A percentile compares a stretch with the other conserved stretches of the same genome.
Conservation (phyloP, 2,888 invertebrate genomes). For the Dascillus cervinus region DNA sequence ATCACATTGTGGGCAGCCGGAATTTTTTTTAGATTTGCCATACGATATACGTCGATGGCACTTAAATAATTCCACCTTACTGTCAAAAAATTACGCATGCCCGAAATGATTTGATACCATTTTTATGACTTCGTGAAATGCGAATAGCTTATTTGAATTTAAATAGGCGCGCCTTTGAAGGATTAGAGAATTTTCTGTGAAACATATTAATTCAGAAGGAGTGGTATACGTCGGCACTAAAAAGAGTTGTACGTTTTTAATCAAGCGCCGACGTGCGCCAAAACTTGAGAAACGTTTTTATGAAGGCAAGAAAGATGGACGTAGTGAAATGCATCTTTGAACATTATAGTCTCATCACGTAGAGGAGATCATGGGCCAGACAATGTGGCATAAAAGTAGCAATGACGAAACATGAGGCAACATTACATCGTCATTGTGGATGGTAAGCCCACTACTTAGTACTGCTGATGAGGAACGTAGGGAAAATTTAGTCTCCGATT, state of each 20-base stretch:
- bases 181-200: too few species aligned
- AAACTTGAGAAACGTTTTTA: background rate
- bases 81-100: too few species aligned
- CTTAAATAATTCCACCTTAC: too few species aligned
- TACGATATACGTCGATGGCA: too few species aligned
- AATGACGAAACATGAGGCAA: slow-evolving; percentile 20
- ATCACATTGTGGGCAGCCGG: slow-evolving; percentile 9
- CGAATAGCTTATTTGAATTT: too few species aligned
- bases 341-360: slow-evolving; percentile 14
- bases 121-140: too few species aligned
- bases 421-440: slow-evolving; percentile 14
- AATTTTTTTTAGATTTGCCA: slow-evolving; percentile 2
- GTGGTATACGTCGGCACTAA: too few species aligned
- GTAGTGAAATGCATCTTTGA: background rate
- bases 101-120: too few species aligned
- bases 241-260: too few species aligned
- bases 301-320: background rate
- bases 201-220: too few species aligned
- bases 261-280: too few species aligned
- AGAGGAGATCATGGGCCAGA: slow-evolving; percentile 17
- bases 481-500: slow-evolving; percentile 6
- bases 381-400: slow-evolving; percentile 19
- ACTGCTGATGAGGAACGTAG: slow-evolving; percentile 7
- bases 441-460: slow-evolving; percentile 11
- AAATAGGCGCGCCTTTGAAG: too few species aligned